Evolutionary conservation across 2,797 vertebrate genomes (phyloP).

Genomic region (Iguana delicatissima): DNA sequence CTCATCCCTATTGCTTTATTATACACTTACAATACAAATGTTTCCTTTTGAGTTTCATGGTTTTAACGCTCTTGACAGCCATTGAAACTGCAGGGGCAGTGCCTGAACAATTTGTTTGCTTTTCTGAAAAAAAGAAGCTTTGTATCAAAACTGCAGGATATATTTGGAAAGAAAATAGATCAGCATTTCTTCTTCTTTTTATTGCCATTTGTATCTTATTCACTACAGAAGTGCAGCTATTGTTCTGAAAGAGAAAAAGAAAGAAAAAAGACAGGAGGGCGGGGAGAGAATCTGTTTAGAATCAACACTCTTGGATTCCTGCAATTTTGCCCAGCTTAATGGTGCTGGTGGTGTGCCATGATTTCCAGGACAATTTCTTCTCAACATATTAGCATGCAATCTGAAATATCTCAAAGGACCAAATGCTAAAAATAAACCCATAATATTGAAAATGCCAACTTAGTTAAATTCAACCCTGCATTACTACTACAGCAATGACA

Average conservation of each 20-base stretch:
- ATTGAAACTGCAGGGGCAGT: slow-evolving; percentile 76
- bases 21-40: slow-evolving; percentile 73
- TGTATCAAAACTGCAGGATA: slow-evolving; percentile 74
- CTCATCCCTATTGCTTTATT: slow-evolving; percentile 59
- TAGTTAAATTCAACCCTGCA: slow-evolving; percentile 28
- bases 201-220: slow-evolving; percentile 64
- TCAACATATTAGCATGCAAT: slow-evolving; percentile 35
- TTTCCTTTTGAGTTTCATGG: slow-evolving; percentile 75
- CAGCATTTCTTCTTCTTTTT: slow-evolving; percentile 67
- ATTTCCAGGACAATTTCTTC: slow-evolving; percentile 24
- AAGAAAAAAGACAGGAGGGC: not conserved
- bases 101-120: slow-evolving; percentile 63
- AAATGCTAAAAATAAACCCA: slow-evolving; percentile 51
- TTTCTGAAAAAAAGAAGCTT: slow-evolving; percentile 75
- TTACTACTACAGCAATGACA: not conserved
- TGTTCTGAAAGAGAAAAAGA: not conserved
- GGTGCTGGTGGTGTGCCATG: slow-evolving; percentile 43
- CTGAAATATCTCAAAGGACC: slow-evolving; percentile 21
- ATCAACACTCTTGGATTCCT: slow-evolving; percentile 58
- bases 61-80: slow-evolving; percentile 75
- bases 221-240: slow-evolving; percentile 50
- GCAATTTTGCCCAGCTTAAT: slow-evolving; percentile 33
- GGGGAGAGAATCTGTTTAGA: slow-evolving; percentile 35
- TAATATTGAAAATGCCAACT: not conserved
- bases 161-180: slow-evolving; percentile 71